Evolutionary conservation across 2,888 invertebrate species (phyloP).

Genomic region (Aleiodes leptofemur): DNA sequence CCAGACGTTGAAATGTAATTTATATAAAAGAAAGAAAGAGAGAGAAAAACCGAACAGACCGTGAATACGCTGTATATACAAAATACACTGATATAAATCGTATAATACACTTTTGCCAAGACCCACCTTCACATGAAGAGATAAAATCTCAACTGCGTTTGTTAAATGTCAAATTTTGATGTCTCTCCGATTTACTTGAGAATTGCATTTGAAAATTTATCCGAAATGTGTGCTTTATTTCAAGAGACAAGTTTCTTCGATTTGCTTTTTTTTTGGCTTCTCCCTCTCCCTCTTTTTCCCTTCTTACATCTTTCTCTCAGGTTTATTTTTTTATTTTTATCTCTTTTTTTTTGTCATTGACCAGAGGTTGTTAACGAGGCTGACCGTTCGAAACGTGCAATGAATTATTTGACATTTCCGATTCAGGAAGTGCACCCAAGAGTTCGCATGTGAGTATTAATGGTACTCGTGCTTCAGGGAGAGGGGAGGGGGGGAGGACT

Average conservation of each 20-base stretch:
- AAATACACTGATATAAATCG: slow-evolving; percentile 20
- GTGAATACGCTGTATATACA: slow-evolving; percentile 24
- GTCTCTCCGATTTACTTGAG: background rate
- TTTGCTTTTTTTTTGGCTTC: slow-evolving; percentile 4
- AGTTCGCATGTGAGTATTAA: slow-evolving; percentile 32
- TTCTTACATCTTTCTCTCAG: slow-evolving; percentile 2
- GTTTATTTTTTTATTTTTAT: too few relatives aligned
- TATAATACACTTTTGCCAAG: slow-evolving; percentile 23
- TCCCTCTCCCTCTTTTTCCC: background rate
- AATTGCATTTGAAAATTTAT: slow-evolving; percentile 12
- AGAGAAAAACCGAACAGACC: slow-evolving; percentile 21
- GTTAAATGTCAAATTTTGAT: slow-evolving; percentile 25
- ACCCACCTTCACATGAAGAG: slow-evolving; percentile 4
- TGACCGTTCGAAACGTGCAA: slow-evolving; percentile 37
- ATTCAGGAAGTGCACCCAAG: slow-evolving; percentile 41
- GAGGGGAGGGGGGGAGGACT: background rate
- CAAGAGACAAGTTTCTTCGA: slow-evolving; percentile 23
- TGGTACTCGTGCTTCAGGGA: slow-evolving; percentile 8
- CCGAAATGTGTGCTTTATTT: slow-evolving; percentile 19
- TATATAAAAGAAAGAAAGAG: background rate
- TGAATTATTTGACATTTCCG: slow-evolving; percentile 45
- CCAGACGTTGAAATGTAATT: slow-evolving; percentile 17
- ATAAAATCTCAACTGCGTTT: slow-evolving; percentile 23
- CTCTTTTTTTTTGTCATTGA: slow-evolving; percentile 6
- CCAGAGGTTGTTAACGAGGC: slow-evolving; percentile 29